Evolutionary conservation across 2,113 vertebrate species (phyloP).

Genomic region (Numida meleagris): DNA sequence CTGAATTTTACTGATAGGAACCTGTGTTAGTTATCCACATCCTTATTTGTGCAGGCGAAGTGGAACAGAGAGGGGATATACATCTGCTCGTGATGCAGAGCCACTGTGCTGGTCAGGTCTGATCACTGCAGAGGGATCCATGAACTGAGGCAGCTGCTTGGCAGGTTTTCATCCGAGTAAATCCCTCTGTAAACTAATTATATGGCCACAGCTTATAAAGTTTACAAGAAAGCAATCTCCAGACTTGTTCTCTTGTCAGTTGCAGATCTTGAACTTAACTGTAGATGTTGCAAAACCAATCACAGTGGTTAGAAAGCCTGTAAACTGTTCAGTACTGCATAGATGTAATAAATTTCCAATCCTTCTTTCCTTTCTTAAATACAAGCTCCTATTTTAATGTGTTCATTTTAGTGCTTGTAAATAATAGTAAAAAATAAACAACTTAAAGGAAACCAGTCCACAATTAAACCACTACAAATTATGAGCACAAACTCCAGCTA

Average conservation of each 20-base stretch:
- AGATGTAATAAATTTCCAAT: not conserved
- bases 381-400: not conserved
- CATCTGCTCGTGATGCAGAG: not conserved
- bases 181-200: conserved; percentile 8
- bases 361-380: not conserved
- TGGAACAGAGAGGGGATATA: not conserved
- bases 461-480: not conserved
- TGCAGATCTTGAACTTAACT: not conserved
- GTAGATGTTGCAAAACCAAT: not conserved
- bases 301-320: not conserved
- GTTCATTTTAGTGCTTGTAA: not conserved
- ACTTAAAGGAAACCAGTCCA: not conserved
- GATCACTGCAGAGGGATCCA: not conserved
- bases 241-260: not conserved
- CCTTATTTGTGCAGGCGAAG: not conserved
- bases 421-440: not conserved
- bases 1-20: not conserved
- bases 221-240: not conserved
- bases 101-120: not conserved
- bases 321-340: not conserved
- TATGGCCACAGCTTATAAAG: not conserved
- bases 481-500: not conserved
- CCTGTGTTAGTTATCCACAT: not conserved
- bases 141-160: not conserved
- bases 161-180: not conserved